Conservation (phyloP, 2,888 invertebrate genomes). For the Hoplodrina ambigua region DNA sequence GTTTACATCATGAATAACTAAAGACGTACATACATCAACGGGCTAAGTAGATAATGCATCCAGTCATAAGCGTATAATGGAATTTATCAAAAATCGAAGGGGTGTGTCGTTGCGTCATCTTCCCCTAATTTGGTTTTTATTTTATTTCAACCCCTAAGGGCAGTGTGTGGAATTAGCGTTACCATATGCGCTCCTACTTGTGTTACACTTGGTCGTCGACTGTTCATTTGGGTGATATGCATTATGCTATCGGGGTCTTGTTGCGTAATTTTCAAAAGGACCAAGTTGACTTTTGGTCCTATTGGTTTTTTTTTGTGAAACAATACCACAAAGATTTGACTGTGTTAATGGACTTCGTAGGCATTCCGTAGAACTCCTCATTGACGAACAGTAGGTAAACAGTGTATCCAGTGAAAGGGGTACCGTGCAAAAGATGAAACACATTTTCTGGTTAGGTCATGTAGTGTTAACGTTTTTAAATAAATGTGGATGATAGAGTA, state of each 20-base stretch:
- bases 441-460: too few species aligned
- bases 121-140: constrained; percentile 89
- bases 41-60: constrained; percentile 81
- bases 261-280: not conserved
- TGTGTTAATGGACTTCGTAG: too few species aligned
- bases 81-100: constrained; percentile 90
- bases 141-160: constrained; percentile 86
- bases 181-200: constrained; percentile 90
- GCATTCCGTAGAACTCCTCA: too few species aligned
- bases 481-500: too few species aligned
- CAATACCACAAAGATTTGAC: too few species aligned
- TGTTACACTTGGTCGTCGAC: constrained; percentile 83
- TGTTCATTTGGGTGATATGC: constrained; percentile 80
- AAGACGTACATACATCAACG: constrained; percentile 71
- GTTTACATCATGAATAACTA: constrained; percentile 67
- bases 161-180: constrained; percentile 88
- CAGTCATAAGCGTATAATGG: constrained; percentile 85
- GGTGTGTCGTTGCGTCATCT: constrained; percentile 88
- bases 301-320: not conserved
- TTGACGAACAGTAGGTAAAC: too few species aligned
- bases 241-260: constrained; percentile 53
- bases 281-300: not conserved
- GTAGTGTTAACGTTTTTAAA: too few species aligned
- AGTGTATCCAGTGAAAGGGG: too few species aligned
- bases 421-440: too few species aligned